phyloP scores from a whole-genome alignment of 1,140 invertebrate genomes.

The Diachasma alloeum region DNA sequence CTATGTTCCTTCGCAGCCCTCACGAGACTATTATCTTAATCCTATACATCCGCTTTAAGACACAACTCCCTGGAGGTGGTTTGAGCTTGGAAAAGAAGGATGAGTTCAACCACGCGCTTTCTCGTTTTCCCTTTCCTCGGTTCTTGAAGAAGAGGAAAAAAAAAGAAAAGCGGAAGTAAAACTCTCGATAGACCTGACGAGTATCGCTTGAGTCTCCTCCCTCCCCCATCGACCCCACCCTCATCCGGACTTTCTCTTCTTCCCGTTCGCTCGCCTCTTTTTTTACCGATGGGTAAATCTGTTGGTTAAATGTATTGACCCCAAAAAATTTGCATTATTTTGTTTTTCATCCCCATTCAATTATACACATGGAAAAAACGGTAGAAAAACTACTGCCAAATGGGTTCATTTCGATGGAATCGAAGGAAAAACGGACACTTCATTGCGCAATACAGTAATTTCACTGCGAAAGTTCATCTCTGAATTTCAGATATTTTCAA shows the following conservation, averaged over 20 bases:
- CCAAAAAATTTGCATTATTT: no score
- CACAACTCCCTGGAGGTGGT: not conserved
- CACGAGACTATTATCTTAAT: constrained; percentile 57
- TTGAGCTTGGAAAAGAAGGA: not conserved
- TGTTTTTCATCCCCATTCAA: no score
- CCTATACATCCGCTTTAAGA: constrained; percentile 59
- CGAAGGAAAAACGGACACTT: no score
- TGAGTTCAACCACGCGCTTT: constrained; percentile 16
- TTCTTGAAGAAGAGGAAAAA: constrained; percentile 5
- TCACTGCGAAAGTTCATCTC: no score
- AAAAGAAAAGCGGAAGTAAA: constrained; percentile 20
- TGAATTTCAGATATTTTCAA: no score
- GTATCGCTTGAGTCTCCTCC: not conserved
- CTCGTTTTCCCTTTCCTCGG: constrained; percentile 9
- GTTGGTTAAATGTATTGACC: no score
- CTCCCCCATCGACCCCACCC: not conserved
- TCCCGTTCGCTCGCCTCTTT: no score
- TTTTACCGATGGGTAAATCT: no score
- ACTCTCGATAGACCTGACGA: constrained; percentile 14
- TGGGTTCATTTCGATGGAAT: no score
- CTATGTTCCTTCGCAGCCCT: constrained; percentile 37
- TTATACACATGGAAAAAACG: no score
- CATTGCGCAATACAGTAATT: no score
- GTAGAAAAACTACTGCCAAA: no score
- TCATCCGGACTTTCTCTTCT: not conserved